Base-by-base conservation (phyloP, 2,888 invertebrate genomes). In the Drosophila mimetica region DNA sequence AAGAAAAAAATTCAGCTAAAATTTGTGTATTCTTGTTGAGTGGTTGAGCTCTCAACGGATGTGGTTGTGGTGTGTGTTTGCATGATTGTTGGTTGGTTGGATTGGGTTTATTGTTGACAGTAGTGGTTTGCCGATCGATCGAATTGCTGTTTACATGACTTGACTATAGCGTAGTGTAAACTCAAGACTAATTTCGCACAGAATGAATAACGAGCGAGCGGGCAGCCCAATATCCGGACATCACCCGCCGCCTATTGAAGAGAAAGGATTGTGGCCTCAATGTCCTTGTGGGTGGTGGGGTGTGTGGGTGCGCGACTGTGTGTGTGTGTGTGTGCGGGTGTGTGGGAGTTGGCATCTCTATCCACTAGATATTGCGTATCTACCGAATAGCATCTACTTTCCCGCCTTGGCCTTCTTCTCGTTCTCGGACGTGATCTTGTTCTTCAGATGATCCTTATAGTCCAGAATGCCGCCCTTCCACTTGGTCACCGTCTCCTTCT, bases 391-490 rank as follows among this genome's bases (percentile, higher is more conserved):
- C 58, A 60, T 66, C 74, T 86, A 71, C 51, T 82, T 79, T 20
- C 57, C 88, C 78, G 81, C 78, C 67, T 86, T 88, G 61, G 82
- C 82, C 71, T 89, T 90, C 72, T 74, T 85, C 34, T 89, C 90
- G 63, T 89, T 90, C 30, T 91, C 91, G 60, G 96, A 96, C 47
- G 95, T 91, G 85, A 98, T 96, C 92, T 96, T 97, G 64, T 94
- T 94, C 90, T 97, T 97, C 76, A 99, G 94, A 90, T 97, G 96
- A 89, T 98, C 96, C 93, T 99, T 99, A 93, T 99, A 99, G 71
- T 96, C 95, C 88, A 97, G 94, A 93, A 99, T 99, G 89, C 96
- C 97, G 14, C 99, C 98, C 79, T 97, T 95, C 98, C 99, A 99
- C 92, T 99, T 98, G 25, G 98, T 99, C 57, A 98, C 96, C 4